Base-by-base conservation (phyloP, 2,797 vertebrate species). In the Neoniphon sammara region DNA sequence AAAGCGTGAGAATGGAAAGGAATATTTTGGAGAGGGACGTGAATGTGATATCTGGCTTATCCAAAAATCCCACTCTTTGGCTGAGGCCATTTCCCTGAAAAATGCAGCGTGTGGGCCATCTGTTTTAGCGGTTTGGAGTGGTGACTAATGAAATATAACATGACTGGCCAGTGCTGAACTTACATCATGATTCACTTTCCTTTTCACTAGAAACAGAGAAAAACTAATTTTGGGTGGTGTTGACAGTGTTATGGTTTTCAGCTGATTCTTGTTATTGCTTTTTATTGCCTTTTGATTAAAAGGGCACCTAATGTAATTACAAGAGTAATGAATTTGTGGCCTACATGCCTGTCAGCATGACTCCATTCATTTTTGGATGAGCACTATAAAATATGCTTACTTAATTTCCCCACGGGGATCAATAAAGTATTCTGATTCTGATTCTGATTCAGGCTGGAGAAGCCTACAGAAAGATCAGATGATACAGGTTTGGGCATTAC, bases 91-190 rank as follows among this genome's bases (percentile, higher is more conserved):
- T 78, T 82, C 68, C 57, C 70, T 81, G 73, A 84, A 77, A 81
- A 70, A 74, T 75, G 54, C 70, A 74, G 62, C 77, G 66, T 39
- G 53, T 34, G 68, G 60, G 6, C 60, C 90, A 89, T 92, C 91
- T 93, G 91, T 82, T 92, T 84, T 75, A 83, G 75, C 73, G 83
- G 65, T 91, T 91, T 82, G 57, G 25, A 80, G 44, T 23, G 47
- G 49, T 69, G 83, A 85, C 81, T 85, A 86, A 87, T 91, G 80
- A 90, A 82, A 85, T 55, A 73, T 66, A 66, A 63, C 36, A 58
- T 60, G 66, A 21, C 50, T 66, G 56, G 34, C 49, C 77, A 66
- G 65, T 5, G 4, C 55, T 61, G 39, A 70, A 53, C 55, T 30
- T 56, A 25, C 58, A 58, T 77, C 58, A 58, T 77, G 59, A 81